Evolutionary conservation across 2,797 vertebrate species (phyloP), one percentile per base, ranked within the genome.

Genomic region (Hoplostethus mediterraneus): DNA sequence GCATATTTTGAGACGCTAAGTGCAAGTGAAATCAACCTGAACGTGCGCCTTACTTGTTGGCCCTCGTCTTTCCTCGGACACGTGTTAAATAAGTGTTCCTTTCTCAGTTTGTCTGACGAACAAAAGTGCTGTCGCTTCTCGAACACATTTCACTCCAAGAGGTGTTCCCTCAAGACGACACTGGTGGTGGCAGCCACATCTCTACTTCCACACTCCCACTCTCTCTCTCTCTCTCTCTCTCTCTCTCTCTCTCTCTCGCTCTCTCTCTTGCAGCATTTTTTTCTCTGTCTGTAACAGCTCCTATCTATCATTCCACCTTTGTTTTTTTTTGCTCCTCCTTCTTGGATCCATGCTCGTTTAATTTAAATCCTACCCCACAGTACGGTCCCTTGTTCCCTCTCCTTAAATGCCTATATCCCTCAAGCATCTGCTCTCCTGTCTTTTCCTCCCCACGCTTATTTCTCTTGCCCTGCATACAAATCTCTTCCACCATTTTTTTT

Each of bases 371-470:
- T 52, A 47, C 67, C 69, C 48, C 54, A 30, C 57, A 47, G 28
- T 71, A 28, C 33, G 77, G 76, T 64, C 61, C 38, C 56, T 68
- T 36, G 59, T 60, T 54, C 67, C 56, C 25, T 58, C 66, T 79
- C 49, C 65, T 85, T 83, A 82, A 87, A 87, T 73, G 77, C 69
- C 10, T 74, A 48, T 81, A 85, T 87, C 75, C 73, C 75, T 77
- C 67, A 72, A 82, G 67, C 80, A 80, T 87, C 79, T 85, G 79
- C 77, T 81, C 68, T 79, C 66, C 73, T 55, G n/a, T 66, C 17
- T 64, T 51, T 56, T 63, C 42, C 8, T 28, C 42, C 44, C 48
- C 25, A 11, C 58, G 74, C 38, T 62, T 80, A 45, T 47, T 76
- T 59, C 63, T 25, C 38, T 73, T 52, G 38, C 69, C 74, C 68